Evolutionary conservation across 2,113 vertebrate genomes (phyloP).

Genomic region (Tinamus guttatus): DNA sequence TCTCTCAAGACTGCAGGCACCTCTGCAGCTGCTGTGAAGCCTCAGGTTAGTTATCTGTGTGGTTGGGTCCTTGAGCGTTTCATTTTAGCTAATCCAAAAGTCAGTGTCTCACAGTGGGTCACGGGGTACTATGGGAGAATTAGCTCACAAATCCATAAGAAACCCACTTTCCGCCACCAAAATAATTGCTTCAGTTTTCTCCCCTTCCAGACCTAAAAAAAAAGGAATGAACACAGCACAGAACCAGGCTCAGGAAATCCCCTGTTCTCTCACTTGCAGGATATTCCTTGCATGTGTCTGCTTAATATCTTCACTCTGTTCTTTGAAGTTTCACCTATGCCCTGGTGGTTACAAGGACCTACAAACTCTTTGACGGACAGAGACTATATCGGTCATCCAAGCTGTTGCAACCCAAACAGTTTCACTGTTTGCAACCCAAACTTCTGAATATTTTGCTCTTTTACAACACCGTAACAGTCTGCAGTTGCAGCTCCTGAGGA

Average conservation of each 20-base stretch:
- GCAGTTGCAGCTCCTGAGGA: background rate
- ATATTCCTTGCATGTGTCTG: background rate
- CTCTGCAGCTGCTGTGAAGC: background rate
- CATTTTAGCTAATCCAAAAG: background rate
- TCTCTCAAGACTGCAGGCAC: background rate
- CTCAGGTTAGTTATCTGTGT: background rate
- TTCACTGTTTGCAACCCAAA: background rate
- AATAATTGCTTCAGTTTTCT: background rate
- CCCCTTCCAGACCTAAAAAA: fast-evolving
- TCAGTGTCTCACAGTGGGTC: fast-evolving
- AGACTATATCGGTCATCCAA: background rate
- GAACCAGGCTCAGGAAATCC: background rate
- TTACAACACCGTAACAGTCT: background rate
- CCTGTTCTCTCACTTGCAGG: background rate
- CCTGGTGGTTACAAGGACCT: background rate
- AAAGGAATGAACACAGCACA: background rate
- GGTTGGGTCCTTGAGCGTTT: background rate
- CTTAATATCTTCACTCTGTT: background rate
- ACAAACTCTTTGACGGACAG: background rate
- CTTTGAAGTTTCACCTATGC: background rate
- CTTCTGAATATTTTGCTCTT: background rate
- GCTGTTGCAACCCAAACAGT: background rate
- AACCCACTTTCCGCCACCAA: background rate
- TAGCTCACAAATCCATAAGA: background rate
- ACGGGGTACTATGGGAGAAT: background rate